Evolutionary conservation across 2,888 invertebrate species (phyloP).

Genomic region (Pandemis heparana): DNA sequence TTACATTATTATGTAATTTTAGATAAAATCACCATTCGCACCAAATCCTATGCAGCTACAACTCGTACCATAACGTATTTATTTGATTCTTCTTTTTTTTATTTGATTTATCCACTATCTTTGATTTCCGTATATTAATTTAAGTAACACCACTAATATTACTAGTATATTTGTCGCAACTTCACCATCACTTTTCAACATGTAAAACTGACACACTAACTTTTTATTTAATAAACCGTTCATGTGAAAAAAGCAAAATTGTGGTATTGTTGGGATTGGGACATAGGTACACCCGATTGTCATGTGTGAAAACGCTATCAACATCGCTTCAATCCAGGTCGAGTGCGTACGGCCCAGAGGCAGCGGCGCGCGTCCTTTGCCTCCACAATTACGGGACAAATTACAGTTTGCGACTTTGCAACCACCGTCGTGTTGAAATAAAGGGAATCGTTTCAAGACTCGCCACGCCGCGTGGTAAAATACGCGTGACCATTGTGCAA

Average conservation of each 20-base stretch:
- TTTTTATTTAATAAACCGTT: conserved; percentile 7
- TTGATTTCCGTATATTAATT: no score
- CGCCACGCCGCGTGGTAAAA: conserved; percentile 8
- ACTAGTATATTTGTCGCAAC: no score
- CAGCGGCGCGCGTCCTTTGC: conserved; percentile 42
- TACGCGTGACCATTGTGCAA: conserved; percentile 15
- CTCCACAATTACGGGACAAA: conserved; percentile 31
- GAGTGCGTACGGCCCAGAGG: conserved; percentile 5
- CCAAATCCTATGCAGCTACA: no score
- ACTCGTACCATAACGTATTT: no score
- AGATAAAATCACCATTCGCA: no score
- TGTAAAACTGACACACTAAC: background rate
- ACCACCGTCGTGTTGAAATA: conserved; percentile 6
- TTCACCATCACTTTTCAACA: no score
- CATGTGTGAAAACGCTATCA: conserved; percentile 7
- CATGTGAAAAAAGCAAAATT: conserved; percentile 6
- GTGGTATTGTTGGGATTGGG: conserved; percentile 2
- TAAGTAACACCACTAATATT: no score
- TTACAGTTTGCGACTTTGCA: conserved; percentile 7
- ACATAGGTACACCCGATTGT: background rate
- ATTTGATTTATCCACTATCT: no score
- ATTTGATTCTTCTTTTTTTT: no score
- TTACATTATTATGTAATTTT: no score
- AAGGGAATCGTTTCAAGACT: conserved; percentile 8
- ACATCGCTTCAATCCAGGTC: conserved; percentile 38